Evolutionary conservation across 2,113 vertebrate species (phyloP).

Genomic region (Notarius lentiginosus): DNA sequence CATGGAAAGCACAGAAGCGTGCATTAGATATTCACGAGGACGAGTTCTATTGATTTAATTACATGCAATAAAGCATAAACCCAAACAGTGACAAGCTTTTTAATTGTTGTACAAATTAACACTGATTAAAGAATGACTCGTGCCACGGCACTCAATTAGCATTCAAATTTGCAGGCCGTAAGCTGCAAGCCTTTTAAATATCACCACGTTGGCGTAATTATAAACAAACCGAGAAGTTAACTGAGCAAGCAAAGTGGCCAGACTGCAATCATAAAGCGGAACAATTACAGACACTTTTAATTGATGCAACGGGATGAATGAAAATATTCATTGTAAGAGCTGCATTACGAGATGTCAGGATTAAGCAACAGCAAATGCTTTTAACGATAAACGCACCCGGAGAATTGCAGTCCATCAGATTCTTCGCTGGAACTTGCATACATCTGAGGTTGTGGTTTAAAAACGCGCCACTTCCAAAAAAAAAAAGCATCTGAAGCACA

Average conservation of each 20-base stretch:
- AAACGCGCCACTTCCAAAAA: not conserved
- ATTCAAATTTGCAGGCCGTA: conserved; percentile 50
- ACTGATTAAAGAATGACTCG: conserved; percentile 38
- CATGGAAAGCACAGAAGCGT: not conserved
- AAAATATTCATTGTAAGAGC: conserved; percentile 45
- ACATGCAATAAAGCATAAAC: conserved; percentile 12
- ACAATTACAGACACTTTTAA: conserved; percentile 55
- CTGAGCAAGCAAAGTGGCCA: conserved; percentile 43
- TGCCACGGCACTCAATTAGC: conserved; percentile 44
- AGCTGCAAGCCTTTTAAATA: conserved; percentile 55
- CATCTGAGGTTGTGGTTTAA: not conserved
- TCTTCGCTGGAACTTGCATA: conserved; percentile 3
- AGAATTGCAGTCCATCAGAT: not conserved
- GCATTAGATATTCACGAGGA: not conserved
- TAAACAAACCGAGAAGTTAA: conserved; percentile 54
- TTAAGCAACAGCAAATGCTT: conserved; percentile 53
- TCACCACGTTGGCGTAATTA: conserved; percentile 53
- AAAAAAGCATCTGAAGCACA: not conserved
- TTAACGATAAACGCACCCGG: conserved; percentile 3
- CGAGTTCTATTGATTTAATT: conserved; percentile 9
- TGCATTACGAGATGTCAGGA: conserved; percentile 45
- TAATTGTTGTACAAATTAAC: conserved; percentile 51
- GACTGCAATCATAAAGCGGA: conserved; percentile 45
- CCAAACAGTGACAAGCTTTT: conserved; percentile 38
- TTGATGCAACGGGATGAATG: conserved; percentile 58